These are phyloP conservation scores for Phyllotreta striolata DNA, from an alignment of 2,888 invertebrate species.

Conservation along the genomic window DNA sequence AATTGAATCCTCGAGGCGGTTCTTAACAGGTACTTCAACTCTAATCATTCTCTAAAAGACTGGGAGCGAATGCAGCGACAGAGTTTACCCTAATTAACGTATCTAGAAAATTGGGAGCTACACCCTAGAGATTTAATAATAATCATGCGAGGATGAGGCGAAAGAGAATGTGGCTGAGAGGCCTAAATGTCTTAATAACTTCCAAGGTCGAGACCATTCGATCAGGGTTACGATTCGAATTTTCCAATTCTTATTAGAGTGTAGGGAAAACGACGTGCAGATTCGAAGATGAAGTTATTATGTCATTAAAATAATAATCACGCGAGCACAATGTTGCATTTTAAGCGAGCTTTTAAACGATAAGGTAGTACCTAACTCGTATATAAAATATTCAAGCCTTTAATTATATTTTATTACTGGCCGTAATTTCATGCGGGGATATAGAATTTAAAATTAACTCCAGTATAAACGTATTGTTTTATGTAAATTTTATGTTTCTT, in stretches of 20 bases:
- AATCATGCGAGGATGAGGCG: constrained; percentile 57
- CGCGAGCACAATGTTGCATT: constrained; percentile 18
- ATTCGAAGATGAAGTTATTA: constrained; percentile 20
- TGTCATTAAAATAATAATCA: constrained; percentile 27
- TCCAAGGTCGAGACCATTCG: constrained; percentile 58
- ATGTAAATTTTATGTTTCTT: constrained; percentile 22
- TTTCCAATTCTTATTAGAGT: constrained; percentile 1
- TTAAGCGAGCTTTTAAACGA: constrained; percentile 21
- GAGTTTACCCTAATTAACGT: constrained; percentile 58
- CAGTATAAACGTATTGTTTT: constrained; percentile 17
- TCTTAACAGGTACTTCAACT: constrained; percentile 36
- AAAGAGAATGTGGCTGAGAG: constrained; percentile 57
- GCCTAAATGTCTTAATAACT: constrained; percentile 63
- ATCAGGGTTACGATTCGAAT: constrained; percentile 35
- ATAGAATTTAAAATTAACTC: constrained; percentile 18
- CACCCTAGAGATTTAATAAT: constrained; percentile 60
- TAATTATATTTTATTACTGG: constrained; percentile 29
- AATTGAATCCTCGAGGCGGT: constrained; percentile 38
- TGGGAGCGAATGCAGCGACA: constrained; percentile 33
- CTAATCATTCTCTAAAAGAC: constrained; percentile 12
- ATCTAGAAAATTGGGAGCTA: constrained; percentile 59
- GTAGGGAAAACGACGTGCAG: constrained; percentile 2
- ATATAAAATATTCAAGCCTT: constrained; percentile 21
- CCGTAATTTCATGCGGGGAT: constrained; percentile 17
- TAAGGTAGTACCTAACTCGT: constrained; percentile 12